These are phyloP conservation scores for Dichetophora obliterata DNA, from an alignment of 2,888 invertebrate species.

Conservation along the genomic window DNA sequence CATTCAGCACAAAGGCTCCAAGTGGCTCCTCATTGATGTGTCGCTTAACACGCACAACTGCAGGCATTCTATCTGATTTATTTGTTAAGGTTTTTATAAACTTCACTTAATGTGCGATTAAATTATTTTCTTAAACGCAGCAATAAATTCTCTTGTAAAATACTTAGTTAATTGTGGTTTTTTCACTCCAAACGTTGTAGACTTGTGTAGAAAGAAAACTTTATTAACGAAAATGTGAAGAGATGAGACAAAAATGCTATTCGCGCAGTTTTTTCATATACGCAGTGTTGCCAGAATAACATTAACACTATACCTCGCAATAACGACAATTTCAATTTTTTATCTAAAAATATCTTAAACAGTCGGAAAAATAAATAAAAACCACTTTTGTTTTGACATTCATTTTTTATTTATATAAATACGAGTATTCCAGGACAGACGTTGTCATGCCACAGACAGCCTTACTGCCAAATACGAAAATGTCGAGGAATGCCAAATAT, in stretches of 20 bases:
- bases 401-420: no score
- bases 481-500: no score
- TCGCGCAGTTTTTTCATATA: constrained; percentile 19
- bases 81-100: constrained; percentile 7
- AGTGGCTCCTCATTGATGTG: constrained; percentile 79
- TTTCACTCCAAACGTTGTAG: constrained; percentile 5
- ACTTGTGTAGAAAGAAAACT: constrained; percentile 14
- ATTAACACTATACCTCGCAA: no score
- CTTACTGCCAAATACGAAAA: no score
- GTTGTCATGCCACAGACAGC: no score
- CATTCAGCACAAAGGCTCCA: constrained; percentile 78
- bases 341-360: no score
- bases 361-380: no score
- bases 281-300: no score
- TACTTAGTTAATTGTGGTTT: not conserved
- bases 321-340: no score
- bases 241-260: not conserved
- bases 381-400: no score
- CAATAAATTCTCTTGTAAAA: not conserved
- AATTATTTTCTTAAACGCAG: not conserved
- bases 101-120: not conserved
- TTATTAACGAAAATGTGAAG: not conserved
- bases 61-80: constrained; percentile 61
- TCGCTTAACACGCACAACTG: constrained; percentile 81
- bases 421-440: no score